Conservation (phyloP, 2,888 invertebrate genomes). For the Macaria liturata region DNA sequence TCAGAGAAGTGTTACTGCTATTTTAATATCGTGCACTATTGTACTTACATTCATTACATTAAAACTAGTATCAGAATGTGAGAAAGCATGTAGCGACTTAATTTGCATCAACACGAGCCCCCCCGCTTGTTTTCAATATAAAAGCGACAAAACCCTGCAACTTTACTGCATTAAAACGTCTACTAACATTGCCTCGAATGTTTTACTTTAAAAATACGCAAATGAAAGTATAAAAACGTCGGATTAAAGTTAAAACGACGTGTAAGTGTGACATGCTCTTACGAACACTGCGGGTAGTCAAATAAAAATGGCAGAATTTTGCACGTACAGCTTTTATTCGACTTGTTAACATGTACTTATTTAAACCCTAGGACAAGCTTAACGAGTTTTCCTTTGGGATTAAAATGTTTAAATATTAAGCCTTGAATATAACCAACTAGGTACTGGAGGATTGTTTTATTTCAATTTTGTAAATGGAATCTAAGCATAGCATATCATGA, state of each 20-base stretch:
- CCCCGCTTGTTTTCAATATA: constrained; percentile 24
- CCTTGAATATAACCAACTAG: no score
- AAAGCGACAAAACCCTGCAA: constrained; percentile 25
- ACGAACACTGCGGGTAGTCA: constrained; percentile 46
- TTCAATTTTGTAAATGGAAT: no score
- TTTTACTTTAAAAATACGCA: constrained; percentile 15
- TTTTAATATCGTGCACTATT: no score
- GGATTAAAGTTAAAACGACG: constrained; percentile 30
- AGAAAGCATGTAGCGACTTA: neutral
- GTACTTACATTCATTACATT: no score
- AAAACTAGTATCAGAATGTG: no score
- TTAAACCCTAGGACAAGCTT: constrained; percentile 35
- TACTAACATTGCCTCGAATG: constrained; percentile 13
- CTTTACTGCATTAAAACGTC: constrained; percentile 15
- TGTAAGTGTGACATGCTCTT: constrained; percentile 35
- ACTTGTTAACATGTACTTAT: constrained; percentile 55
- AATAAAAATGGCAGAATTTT: constrained; percentile 55
- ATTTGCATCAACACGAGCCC: constrained; percentile 14
- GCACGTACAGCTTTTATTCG: constrained; percentile 54
- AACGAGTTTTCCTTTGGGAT: constrained; percentile 6
- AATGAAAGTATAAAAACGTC: constrained; percentile 25
- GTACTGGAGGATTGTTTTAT: no score
- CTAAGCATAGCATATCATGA: no score
- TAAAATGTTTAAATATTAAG: no score
- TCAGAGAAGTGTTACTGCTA: no score